Base-by-base conservation (phyloP, 2,113 vertebrate species). In the Siniperca knerii region DNA sequence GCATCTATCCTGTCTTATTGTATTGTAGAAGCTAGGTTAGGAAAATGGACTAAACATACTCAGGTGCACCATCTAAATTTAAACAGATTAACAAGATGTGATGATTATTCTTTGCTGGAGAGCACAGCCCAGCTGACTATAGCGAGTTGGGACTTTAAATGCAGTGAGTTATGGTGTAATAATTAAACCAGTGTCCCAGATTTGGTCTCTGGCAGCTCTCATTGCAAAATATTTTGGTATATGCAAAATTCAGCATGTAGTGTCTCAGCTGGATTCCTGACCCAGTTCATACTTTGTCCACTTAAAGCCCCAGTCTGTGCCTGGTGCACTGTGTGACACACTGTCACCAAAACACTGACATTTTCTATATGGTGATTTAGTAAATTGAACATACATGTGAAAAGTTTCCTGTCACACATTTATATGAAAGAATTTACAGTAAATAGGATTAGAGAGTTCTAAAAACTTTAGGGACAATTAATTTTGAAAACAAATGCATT, bases 211-310 rank as follows among this genome's bases (percentile, higher is more conserved):
- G 85, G 73, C 72, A 79, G 44, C 88, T 87, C 76, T 90, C 44
- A 25, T 48, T 80, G 78, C 70, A 87, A 91, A 92, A 90, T 92
- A 90, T 93, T 90, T 93, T 89, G 84, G 87, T 87, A 85, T 89
- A 92, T 93, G 90, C 85, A 92, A 92, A 90, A 93, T 90, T 86
- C 86, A 85, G 83, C 76, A 55, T 86, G 61, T 72, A 83, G 81
- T 35, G 89, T 91, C 91, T 94, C 92, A 81, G 83, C 67, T 93
- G 92, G 87, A 91, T 92, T 92, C 87, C 85, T 92, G 89, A 92
- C 94, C 92, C 79, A 92, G 57, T 94, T 94, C 86, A 85, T 40
- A 80, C 66, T 86, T 83, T 88, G 90, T 90, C 90, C 89, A 92
- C 79, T 89, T 84, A 65, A 84, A 84, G 81, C 80, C 37, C 75